Evolutionary conservation across 2,888 invertebrate species (phyloP).

Genomic region (Hypercompe scribonia): DNA sequence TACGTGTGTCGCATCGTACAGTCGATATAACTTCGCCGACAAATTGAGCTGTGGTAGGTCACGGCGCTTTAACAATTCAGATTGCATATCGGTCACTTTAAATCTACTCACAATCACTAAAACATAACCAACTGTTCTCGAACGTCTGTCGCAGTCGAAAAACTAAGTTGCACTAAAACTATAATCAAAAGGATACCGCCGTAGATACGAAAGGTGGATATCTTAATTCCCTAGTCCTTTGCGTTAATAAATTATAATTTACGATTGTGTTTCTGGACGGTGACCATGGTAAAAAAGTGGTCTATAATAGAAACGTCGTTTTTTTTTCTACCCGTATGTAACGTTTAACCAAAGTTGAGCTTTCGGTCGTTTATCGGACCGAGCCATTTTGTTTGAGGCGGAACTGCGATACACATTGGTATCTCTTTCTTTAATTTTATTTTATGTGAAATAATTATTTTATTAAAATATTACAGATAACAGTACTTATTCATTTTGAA

Average conservation of each 20-base stretch:
- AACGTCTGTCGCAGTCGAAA: constrained; percentile 73
- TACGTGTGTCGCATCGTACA: constrained; percentile 75
- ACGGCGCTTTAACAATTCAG: constrained; percentile 63
- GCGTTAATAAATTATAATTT: constrained; percentile 84
- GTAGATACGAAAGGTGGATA: constrained; percentile 74
- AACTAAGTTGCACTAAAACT: constrained; percentile 70
- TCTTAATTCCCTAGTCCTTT: constrained; percentile 81
- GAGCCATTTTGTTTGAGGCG: constrained; percentile 59
- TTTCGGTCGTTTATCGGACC: constrained; percentile 68
- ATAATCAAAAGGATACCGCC: constrained; percentile 77
- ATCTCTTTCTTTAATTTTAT: constrained; percentile 68
- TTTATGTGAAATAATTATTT: constrained; percentile 38
- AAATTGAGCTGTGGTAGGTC: constrained; percentile 78
- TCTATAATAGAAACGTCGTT: constrained; percentile 83
- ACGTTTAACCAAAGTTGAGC: constrained; percentile 70
- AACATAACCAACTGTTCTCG: constrained; percentile 42
- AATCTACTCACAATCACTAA: constrained; percentile 53
- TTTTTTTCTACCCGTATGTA: constrained; percentile 81
- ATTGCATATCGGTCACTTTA: constrained; percentile 61
- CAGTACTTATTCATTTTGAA: constrained; percentile 32
- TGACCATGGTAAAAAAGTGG: constrained; percentile 74
- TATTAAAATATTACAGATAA: constrained; percentile 27
- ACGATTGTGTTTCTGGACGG: constrained; percentile 76
- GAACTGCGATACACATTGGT: constrained; percentile 59
- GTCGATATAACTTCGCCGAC: constrained; percentile 67